phyloP scores from a whole-genome alignment of 2,888 invertebrate species.

The Caenorhabditis uteleia region DNA sequence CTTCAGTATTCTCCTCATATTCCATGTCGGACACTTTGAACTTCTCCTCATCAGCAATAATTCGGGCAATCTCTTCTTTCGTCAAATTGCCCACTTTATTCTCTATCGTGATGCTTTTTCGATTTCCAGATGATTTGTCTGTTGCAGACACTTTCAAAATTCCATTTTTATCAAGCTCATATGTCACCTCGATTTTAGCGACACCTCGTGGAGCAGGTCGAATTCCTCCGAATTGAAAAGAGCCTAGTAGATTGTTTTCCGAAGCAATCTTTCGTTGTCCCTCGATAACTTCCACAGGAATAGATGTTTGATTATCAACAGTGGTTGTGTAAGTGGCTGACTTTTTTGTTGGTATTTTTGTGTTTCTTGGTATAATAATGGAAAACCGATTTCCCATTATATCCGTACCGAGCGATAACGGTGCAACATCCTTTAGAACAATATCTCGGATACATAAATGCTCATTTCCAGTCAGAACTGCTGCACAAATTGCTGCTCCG shows the following conservation, averaged over 20 bases:
- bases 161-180: constrained; percentile 80
- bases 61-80: constrained; percentile 83
- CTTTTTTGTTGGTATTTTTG: constrained; percentile 68
- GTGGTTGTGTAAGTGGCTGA: constrained; percentile 75
- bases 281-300: constrained; percentile 77
- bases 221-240: constrained; percentile 94
- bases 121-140: constrained; percentile 79
- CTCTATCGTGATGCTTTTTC: constrained; percentile 75
- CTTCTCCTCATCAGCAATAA: constrained; percentile 88
- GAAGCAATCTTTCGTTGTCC: constrained; percentile 81
- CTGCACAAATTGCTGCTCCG: constrained; percentile 76
- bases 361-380: constrained; percentile 87
- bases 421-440: constrained; percentile 88
- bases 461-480: constrained; percentile 79
- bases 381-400: constrained; percentile 94
- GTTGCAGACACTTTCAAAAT: constrained; percentile 91
- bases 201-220: constrained; percentile 91
- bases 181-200: constrained; percentile 77
- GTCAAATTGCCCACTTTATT: constrained; percentile 80
- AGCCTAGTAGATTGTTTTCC: constrained; percentile 89
- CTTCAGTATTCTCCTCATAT: constrained; percentile 75
- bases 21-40: constrained; percentile 79
- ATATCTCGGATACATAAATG: constrained; percentile 81
- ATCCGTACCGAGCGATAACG: constrained; percentile 87
- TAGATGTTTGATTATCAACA: constrained; percentile 95